phyloP scores from a whole-genome alignment of 2,113 vertebrate genomes.

The Elaphurus davidianus region DNA sequence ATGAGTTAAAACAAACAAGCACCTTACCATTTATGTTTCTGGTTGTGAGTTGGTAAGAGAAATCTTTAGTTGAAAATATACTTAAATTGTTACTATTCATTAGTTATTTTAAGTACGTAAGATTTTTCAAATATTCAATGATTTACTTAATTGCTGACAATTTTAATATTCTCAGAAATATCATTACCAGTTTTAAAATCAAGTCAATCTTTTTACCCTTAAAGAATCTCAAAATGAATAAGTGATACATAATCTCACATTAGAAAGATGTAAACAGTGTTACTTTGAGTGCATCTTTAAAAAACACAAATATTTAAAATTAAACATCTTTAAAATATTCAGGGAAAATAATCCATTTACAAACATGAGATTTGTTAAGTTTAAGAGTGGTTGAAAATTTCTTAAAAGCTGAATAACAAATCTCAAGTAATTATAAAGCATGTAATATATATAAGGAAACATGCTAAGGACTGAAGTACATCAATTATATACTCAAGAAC shows the following conservation, averaged over 20 bases:
- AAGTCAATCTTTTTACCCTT: neutral
- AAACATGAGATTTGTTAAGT: neutral
- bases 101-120: neutral
- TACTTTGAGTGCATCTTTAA: neutral
- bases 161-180: conserved; percentile 4
- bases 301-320: neutral
- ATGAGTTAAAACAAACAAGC: neutral
- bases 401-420: conserved; percentile 11
- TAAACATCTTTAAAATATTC: conserved; percentile 21
- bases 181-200: conserved; percentile 9
- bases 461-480: neutral
- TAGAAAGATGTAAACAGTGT: neutral
- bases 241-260: neutral
- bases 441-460: neutral
- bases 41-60: neutral
- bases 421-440: conserved; percentile 7
- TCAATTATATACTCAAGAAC: neutral
- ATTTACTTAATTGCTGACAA: conserved; percentile 25
- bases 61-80: neutral
- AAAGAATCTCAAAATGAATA: conserved; percentile 18
- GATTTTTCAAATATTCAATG: neutral
- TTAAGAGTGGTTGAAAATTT: neutral
- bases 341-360: conserved; percentile 16
- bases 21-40: neutral
- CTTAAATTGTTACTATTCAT: neutral